phyloP scores from a whole-genome alignment of 1,140 invertebrate genomes.

The Heliconius nattereri region DNA sequence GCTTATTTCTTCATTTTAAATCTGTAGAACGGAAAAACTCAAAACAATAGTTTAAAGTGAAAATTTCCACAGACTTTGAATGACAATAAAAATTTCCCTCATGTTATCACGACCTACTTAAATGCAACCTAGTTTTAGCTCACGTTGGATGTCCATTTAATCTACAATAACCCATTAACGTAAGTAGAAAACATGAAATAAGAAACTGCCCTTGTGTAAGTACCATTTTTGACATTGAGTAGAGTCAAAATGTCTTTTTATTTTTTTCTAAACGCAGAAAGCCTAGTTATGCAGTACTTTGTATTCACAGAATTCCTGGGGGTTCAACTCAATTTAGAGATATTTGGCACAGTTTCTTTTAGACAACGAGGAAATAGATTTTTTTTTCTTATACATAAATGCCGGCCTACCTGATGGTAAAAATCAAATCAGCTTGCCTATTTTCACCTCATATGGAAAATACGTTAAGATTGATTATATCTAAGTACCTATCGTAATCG shows the following conservation, averaged over 20 bases:
- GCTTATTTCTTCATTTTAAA: background rate
- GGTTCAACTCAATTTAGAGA: too few relatives aligned
- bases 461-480: background rate
- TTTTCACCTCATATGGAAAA: background rate
- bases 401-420: background rate
- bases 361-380: background rate
- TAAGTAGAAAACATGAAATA: conserved; percentile 11
- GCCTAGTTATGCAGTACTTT: background rate
- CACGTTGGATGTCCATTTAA: conserved; percentile 23
- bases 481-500: background rate
- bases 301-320: too few relatives aligned
- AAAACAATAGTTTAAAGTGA: conserved; percentile 13
- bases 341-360: background rate
- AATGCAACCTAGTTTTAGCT: conserved; percentile 24
- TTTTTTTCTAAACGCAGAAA: background rate
- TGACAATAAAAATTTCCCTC: conserved; percentile 19
- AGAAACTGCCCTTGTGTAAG: background rate
- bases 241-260: background rate
- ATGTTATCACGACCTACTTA: conserved; percentile 27
- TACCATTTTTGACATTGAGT: background rate
- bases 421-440: background rate
- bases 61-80: conserved; percentile 15
- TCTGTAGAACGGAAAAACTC: background rate
- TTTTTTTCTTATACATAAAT: background rate
- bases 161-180: conserved; percentile 15